These are phyloP conservation scores for Eptesicus fuscus DNA, from an alignment of 2,113 vertebrate genomes.

Conservation along the genomic window DNA sequence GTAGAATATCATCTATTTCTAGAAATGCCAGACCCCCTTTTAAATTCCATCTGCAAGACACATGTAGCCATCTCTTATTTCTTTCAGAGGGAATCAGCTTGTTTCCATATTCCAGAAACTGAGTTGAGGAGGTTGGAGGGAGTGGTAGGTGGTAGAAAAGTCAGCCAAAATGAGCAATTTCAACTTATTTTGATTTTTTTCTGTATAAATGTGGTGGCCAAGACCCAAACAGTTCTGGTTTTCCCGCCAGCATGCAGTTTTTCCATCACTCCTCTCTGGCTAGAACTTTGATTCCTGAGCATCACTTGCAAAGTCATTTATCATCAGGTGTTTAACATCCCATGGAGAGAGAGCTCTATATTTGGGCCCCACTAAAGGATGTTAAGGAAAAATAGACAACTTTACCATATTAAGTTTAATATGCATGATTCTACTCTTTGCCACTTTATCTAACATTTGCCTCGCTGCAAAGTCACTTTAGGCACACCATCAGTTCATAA, in stretches of 20 bases:
- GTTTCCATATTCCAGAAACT: conserved; percentile 15
- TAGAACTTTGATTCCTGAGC: neutral
- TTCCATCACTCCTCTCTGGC: neutral
- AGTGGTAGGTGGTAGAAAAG: conserved; percentile 8
- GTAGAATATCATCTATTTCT: neutral
- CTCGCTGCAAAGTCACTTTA: neutral
- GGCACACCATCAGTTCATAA: neutral
- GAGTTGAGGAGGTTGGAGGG: conserved; percentile 18
- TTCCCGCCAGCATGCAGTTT: neutral
- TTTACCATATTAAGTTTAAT: neutral
- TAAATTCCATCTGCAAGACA: conserved; percentile 25
- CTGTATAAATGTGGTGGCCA: neutral
- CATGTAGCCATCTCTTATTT: neutral
- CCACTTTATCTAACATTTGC: neutral
- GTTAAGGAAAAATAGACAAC: neutral
- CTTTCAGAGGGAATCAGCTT: neutral
- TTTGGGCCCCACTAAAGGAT: neutral
- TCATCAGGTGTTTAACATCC: neutral
- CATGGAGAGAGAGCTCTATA: neutral
- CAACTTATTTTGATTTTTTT: neutral
- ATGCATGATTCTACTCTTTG: neutral
- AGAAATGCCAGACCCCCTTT: neutral
- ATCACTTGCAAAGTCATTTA: neutral
- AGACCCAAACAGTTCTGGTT: neutral
- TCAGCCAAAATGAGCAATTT: conserved; percentile 46